Base-by-base conservation (phyloP, 2,113 vertebrate genomes). In the Scortum barcoo region DNA sequence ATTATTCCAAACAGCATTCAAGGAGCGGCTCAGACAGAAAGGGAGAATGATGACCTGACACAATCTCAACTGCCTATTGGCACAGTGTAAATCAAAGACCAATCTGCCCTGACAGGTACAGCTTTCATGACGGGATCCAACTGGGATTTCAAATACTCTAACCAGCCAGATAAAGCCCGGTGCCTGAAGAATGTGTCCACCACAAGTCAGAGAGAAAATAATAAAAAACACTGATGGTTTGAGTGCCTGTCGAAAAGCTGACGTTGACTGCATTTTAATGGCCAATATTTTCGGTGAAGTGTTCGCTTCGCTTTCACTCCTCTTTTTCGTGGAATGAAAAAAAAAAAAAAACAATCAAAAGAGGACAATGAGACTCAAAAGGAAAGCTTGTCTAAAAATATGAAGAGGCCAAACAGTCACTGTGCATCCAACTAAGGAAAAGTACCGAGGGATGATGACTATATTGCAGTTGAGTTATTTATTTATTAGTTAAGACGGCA, bases 201-300 rank as follows among this genome's bases (percentile, higher is more conserved):
- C 82, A 68, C 69, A 58, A 91, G 61, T 69, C 57, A 68, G 48
- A 75, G 67, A 74, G 72, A 80, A 54, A 80, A 83, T 72, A 57
- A 60, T 24, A 67, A 88, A 84, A 80, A 80, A 82, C 67, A 89
- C 46, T 69, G 85, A 86, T 67, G 70, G 85, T 88, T 89, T 80
- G 88, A 92, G 91, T 85, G 76, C 61, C 81, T 93, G 92, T 91
- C 90, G 54, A 86, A 84, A 89, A 83, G 66, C 78, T 91, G 90
- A 93, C 79, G 81, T 86, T 87, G 88, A 92, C 89, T 89, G 93
- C 92, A 93, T 95, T 93, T 93, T 93, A 94, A 94, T 93, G 83
- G 90, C 54, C 76, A 48, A 66, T 72, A 53, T 85, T 92, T 92
- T 73, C 19, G 26, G 78, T 28, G 38, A 80, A 69, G 81, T 78